These are phyloP conservation scores for Nesogale talazaci DNA, from an alignment of 2,113 vertebrate species.

Conservation along the genomic window DNA sequence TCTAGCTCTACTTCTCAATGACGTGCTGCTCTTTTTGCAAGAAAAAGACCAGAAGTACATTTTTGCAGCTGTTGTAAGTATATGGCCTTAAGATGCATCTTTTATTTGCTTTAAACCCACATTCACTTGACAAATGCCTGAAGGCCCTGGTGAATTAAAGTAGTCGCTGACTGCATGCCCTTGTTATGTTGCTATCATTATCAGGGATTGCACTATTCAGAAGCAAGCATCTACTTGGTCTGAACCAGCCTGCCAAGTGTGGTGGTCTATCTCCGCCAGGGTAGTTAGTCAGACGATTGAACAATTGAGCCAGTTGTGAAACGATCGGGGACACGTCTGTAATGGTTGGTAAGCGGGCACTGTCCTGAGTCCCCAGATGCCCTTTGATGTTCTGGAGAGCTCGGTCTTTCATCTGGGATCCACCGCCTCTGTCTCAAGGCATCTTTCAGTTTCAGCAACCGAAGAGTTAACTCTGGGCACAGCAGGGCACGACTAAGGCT, in stretches of 20 bases:
- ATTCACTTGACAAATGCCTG: background rate
- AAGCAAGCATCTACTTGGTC: background rate
- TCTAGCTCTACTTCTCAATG: constrained; percentile 94
- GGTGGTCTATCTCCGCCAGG: background rate
- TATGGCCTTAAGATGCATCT: background rate
- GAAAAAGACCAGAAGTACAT: constrained; percentile 99
- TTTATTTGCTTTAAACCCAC: background rate
- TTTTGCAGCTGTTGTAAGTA: constrained; percentile 96
- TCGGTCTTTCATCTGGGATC: background rate
- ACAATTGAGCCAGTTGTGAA: background rate
- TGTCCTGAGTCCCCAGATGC: background rate
- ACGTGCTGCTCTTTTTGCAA: constrained; percentile 96
- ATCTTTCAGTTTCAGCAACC: background rate
- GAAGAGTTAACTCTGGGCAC: background rate
- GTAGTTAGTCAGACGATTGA: background rate
- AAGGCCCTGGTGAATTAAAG: constrained; percentile 14
- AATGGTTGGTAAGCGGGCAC: background rate
- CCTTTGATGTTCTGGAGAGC: background rate
- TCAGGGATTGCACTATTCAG: background rate
- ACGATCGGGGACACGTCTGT: background rate
- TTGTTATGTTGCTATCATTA: background rate
- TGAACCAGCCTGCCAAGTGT: background rate
- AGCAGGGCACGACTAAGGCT: background rate
- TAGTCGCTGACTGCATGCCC: background rate
- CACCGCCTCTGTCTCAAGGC: too few species aligned